Evolutionary conservation across 2,797 vertebrate species (phyloP).

Genomic region (Parauchenoglanis punctatus): DNA sequence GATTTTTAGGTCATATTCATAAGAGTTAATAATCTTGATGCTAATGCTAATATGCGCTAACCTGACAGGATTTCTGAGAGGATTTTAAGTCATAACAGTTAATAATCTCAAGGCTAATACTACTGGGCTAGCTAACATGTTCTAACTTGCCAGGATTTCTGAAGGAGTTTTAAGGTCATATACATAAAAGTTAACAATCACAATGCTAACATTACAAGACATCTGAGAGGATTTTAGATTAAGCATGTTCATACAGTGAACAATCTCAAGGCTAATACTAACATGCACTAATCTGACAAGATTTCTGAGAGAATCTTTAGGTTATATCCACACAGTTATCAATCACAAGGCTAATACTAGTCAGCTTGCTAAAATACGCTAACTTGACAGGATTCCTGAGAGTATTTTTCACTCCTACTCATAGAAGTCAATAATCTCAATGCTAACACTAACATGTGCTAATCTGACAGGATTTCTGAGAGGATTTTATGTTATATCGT

Average conservation of each 20-base stretch:
- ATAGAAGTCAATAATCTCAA: background rate
- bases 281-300: background rate
- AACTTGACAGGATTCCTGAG: background rate
- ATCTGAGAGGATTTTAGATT: background rate
- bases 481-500: background rate
- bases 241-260: background rate
- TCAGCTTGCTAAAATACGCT: background rate
- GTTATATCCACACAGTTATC: background rate
- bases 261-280: background rate
- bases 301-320: background rate
- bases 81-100: background rate
- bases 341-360: background rate
- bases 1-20: too few species aligned
- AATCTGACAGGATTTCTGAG: background rate
- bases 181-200: background rate
- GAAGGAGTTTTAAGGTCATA: background rate
- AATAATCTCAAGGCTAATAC: background rate
- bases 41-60: too few species aligned
- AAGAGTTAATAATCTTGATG: too few species aligned
- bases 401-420: background rate
- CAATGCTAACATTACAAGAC: background rate
- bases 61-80: too few species aligned
- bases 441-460: background rate
- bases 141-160: background rate
- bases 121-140: background rate